Evolutionary conservation across 2,888 invertebrate species (phyloP), one percentile per base, ranked within the genome.

Genomic region (Epinotia brunnichana): DNA sequence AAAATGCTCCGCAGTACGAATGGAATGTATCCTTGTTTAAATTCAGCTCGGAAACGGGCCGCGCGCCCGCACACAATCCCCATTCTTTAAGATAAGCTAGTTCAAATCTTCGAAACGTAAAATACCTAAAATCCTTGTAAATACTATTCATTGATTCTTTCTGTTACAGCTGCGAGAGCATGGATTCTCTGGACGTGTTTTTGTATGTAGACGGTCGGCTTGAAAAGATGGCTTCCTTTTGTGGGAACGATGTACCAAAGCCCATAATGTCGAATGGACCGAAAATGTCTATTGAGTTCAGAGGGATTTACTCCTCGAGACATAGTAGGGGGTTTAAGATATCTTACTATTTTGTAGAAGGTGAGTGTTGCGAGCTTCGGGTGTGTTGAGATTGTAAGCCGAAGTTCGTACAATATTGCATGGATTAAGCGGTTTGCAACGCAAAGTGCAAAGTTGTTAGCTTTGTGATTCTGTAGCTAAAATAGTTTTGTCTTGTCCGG

Each of bases 191-290:
- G 77, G 95, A 96, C 83, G 95, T 97, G 74, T 96, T 96, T 90
- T 96, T 98, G 63, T 96, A 96, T 82, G 96, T 97, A 78, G 96
- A 97, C 75, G 97, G 97, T 2, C 95, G 97, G 81, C 95, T 96
- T 88, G 97, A 97, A 85, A 96, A 97, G 86, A 96, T 98, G 83
- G 97, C 97, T 84, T 96, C 96, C 63, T 97, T 97, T 85, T 99
- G 99, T 87, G 98, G 98, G 13, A 94, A 94, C 75, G 95, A 95
- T 75, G 89, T 96, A 79, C 98, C 98, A 10, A 96, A 96, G 81
- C 97, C 97, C 79, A 94, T 99, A 82, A 99, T 99, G 98, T 98
- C 98, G 77, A 97, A 96, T 86, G 97, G 97, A 77, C 97, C 97
- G 73, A 95, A 96, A 82, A 92, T 99, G 85, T 95, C 96, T 78